phyloP scores from a whole-genome alignment of 1,140 invertebrate species.

The Arctopsyche grandis region DNA sequence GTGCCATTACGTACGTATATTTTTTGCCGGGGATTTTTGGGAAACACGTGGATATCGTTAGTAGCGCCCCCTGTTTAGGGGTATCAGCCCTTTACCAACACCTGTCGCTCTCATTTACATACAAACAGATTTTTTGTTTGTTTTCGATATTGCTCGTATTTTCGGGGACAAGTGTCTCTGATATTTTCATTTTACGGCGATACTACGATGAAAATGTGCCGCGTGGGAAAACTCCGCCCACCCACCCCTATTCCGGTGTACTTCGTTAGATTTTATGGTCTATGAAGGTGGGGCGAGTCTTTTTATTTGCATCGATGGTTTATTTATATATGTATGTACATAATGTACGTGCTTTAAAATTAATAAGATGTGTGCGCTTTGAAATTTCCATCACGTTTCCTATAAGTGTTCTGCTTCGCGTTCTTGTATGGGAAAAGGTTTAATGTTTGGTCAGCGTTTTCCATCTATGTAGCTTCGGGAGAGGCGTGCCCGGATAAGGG shows the following conservation, averaged over 20 bases:
- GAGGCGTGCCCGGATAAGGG: too few relatives aligned
- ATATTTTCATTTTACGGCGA: slow-evolving; percentile 8
- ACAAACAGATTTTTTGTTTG: slow-evolving; percentile 39
- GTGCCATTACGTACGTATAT: neutral
- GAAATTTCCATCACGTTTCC: neutral
- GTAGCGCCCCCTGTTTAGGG: neutral
- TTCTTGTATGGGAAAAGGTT: neutral
- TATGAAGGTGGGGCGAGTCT: neutral
- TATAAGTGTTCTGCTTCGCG: too few relatives aligned
- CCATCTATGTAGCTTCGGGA: neutral
- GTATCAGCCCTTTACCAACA: slow-evolving; percentile 20
- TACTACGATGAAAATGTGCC: neutral
- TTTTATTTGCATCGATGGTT: neutral
- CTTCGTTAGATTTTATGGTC: too few relatives aligned
- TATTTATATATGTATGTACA: neutral
- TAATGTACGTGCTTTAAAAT: neutral
- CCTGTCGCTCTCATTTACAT: slow-evolving; percentile 43
- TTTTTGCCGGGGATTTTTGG: neutral
- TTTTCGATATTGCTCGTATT: slow-evolving; percentile 17
- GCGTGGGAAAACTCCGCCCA: too few relatives aligned
- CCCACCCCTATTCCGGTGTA: too few relatives aligned
- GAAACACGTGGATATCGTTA: slow-evolving; percentile 1
- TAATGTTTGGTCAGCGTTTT: neutral
- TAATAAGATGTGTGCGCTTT: neutral
- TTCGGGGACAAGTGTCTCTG: neutral